Conservation (phyloP, 2,797 vertebrate genomes). For the Acanthornis magna region DNA sequence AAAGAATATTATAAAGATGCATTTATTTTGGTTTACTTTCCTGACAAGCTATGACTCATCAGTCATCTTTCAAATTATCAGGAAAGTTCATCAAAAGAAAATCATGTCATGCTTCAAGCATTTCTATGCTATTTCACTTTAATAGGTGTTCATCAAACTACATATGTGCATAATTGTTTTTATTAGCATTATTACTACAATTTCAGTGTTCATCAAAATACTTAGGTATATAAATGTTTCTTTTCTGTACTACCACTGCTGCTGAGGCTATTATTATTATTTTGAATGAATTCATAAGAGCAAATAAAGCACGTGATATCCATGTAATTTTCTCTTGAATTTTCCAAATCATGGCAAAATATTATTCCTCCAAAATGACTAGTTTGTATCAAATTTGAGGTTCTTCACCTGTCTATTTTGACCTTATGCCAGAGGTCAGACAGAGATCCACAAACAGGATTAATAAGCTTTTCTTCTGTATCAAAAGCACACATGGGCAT, state of each 20-base stretch:
- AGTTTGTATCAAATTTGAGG: neutral
- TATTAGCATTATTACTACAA: neutral
- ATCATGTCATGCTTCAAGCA: neutral
- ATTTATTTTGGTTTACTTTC: slow-evolving; percentile 1
- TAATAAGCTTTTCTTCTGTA: neutral
- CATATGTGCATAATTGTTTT: neutral
- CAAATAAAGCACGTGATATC: neutral
- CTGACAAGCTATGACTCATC: neutral
- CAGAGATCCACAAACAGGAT: neutral
- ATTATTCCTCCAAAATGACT: neutral
- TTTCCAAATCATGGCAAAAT: neutral
- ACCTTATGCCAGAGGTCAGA: neutral
- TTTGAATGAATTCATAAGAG: neutral
- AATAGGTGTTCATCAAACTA: neutral
- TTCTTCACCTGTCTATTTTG: neutral
- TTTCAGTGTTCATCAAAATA: neutral
- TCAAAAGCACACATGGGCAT: neutral
- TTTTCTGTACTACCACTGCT: neutral
- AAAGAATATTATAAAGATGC: neutral
- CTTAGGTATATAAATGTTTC: neutral
- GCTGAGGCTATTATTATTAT: neutral
- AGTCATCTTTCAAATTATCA: neutral
- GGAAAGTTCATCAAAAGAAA: neutral
- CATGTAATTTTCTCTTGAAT: neutral
- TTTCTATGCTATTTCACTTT: neutral